Conservation (phyloP, 1,140 invertebrate genomes). For the Teleopsis dalmanni region DNA sequence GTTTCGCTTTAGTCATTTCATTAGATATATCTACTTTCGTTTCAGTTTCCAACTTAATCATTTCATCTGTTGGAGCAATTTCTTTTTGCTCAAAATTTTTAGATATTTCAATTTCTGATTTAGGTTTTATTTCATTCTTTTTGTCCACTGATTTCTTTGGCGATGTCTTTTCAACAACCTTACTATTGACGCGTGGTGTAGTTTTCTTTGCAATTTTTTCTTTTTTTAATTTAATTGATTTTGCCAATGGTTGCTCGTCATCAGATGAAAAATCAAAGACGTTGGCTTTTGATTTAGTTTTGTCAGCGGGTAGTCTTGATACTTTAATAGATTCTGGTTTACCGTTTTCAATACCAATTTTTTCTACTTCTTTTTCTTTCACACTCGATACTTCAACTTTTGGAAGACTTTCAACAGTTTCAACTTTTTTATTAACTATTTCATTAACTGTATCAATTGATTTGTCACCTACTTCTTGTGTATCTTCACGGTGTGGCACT, state of each 20-base stretch:
- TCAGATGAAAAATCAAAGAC: constrained; percentile 45
- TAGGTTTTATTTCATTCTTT: constrained; percentile 3
- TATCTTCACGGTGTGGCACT: constrained; percentile 25
- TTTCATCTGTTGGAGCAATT: not conserved
- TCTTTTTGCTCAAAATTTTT: not conserved
- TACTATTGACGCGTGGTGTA: not conserved
- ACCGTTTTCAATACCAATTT: not conserved
- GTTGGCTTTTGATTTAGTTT: constrained; percentile 17
- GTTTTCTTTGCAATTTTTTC: constrained; percentile 20
- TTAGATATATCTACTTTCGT: not conserved
- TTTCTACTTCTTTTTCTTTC: not conserved
- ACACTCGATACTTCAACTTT: not conserved
- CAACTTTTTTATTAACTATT: constrained; percentile 10
- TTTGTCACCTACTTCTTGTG: constrained; percentile 12
- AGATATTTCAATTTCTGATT: constrained; percentile 10
- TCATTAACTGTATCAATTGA: not conserved
- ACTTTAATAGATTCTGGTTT: not conserved
- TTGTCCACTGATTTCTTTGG: constrained; percentile 11
- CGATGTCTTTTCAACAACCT: not conserved
- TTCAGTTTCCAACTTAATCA: not conserved
- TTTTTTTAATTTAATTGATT: constrained; percentile 40
- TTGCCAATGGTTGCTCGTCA: constrained; percentile 43
- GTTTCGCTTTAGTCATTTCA: not conserved
- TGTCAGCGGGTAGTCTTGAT: constrained; percentile 6
- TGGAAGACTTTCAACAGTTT: constrained; percentile 7